Percentiles rank a stretch among this genome's conserved stretches.
Evolutionary conservation across 2,797 vertebrate genomes (phyloP).

Genomic region (Pseudopleuronectes americanus): DNA sequence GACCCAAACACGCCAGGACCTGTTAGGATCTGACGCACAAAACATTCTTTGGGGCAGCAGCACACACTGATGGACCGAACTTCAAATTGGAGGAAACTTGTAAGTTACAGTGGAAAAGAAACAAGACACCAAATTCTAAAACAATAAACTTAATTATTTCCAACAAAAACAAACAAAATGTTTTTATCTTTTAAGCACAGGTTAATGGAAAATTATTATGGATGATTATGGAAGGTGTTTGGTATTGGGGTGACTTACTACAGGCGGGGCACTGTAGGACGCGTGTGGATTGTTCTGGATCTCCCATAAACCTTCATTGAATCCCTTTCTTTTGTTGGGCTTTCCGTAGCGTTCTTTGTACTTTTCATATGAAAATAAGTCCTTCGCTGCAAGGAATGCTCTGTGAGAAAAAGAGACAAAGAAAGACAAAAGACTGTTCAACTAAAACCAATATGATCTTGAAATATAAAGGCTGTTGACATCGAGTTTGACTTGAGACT

Average conservation of each 20-base stretch:
- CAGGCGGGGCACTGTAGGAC: conserved; percentile 91
- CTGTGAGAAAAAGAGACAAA: conserved; percentile 70
- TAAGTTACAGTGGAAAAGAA: too few relatives aligned
- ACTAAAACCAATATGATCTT: neutral
- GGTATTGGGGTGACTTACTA: conserved; percentile 84
- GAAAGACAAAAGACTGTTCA: neutral
- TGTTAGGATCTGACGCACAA: too few relatives aligned
- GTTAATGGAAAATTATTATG: neutral
- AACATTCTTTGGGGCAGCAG: too few relatives aligned
- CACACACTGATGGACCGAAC: too few relatives aligned
- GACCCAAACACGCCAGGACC: too few relatives aligned
- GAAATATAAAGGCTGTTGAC: conserved; percentile 5
- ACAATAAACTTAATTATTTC: neutral
- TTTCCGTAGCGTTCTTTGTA: conserved; percentile 96
- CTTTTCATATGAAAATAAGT: conserved; percentile 96
- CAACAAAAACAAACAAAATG: too few relatives aligned
- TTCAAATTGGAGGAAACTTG: too few relatives aligned
- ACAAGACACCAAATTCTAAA: neutral
- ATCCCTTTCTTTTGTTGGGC: conserved; percentile 98
- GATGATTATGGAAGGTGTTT: neutral
- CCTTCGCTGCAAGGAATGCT: conserved; percentile 96
- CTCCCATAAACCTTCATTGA: conserved; percentile 99
- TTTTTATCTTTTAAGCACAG: neutral
- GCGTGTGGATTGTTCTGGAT: conserved; percentile 98
- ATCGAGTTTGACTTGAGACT: neutral